These are phyloP conservation scores for Antheraea pernyi DNA, from an alignment of 1,140 invertebrate species.

Conservation along the genomic window DNA sequence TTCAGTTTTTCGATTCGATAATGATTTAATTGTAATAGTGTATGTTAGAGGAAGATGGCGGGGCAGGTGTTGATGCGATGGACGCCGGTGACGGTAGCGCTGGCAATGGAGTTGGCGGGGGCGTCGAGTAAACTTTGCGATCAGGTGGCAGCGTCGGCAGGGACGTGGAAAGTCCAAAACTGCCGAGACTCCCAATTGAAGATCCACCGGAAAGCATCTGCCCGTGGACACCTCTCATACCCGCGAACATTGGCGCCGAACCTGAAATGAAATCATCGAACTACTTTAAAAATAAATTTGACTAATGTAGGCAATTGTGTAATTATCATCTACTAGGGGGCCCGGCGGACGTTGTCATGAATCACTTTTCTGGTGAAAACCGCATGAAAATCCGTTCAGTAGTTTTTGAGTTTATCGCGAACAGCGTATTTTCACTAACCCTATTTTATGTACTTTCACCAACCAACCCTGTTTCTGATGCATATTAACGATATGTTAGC, in stretches of 20 bases:
- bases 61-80: conserved; percentile 31
- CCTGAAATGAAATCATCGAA: conserved; percentile 29
- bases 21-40: conserved; percentile 48
- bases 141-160: conserved; percentile 48
- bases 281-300: neutral
- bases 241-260: conserved; percentile 57
- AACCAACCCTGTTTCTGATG: too few species aligned
- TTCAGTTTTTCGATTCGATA: neutral
- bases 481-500: too few species aligned
- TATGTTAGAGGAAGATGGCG: conserved; percentile 36
- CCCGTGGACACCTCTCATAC: conserved; percentile 60
- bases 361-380: too few species aligned
- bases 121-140: conserved; percentile 46
- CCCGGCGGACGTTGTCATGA: too few species aligned
- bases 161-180: conserved; percentile 48
- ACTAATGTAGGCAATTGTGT: neutral
- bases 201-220: conserved; percentile 59
- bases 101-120: conserved; percentile 51
- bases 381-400: too few species aligned
- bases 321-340: neutral
- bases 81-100: conserved; percentile 36
- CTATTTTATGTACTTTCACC: too few species aligned
- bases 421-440: too few species aligned
- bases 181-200: conserved; percentile 48
- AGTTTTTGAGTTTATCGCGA: too few species aligned